Conservation (phyloP, 2,113 vertebrate species). For the Platysternon megacephalum region DNA sequence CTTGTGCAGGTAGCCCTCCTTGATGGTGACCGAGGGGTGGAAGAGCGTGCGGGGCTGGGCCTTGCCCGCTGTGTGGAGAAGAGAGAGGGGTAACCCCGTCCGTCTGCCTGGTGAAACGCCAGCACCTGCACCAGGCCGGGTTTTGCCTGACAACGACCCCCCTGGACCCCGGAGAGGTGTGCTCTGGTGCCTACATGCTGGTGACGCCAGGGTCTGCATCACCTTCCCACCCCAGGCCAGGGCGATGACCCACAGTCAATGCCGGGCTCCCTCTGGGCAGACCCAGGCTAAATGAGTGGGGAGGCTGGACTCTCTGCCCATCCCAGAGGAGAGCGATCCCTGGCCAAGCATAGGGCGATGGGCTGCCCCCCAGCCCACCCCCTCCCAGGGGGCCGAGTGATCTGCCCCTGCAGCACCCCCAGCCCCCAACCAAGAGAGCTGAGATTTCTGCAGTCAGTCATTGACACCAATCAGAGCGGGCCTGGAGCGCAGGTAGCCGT, state of each 20-base stretch:
- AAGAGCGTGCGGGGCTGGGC: constrained; percentile 71
- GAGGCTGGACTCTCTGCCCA: too few species aligned
- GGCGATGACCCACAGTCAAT: neutral
- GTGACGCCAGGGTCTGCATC: neutral
- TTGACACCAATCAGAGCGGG: too few species aligned
- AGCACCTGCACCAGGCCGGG: neutral
- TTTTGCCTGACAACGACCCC: too few species aligned
- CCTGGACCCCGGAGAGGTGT: neutral
- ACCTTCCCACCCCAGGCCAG: neutral
- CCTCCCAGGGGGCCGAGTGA: too few species aligned
- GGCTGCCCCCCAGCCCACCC: too few species aligned
- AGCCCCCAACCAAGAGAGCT: too few species aligned
- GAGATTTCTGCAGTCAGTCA: too few species aligned
- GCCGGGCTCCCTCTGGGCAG: neutral
- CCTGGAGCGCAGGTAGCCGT: neutral
- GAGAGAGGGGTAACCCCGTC: accelerated
- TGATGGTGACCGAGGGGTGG: constrained; percentile 82
- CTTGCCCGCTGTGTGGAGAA: constrained; percentile 63
- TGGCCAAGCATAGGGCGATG: neutral
- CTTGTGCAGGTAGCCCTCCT: constrained; percentile 90
- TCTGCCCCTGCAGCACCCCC: too few species aligned
- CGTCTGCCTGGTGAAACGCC: neutral
- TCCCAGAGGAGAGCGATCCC: too few species aligned
- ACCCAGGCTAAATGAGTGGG: too few species aligned
- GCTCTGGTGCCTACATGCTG: neutral